Evolutionary conservation across 1,140 invertebrate genomes (phyloP).

Genomic region (Paracyclopina nana): DNA sequence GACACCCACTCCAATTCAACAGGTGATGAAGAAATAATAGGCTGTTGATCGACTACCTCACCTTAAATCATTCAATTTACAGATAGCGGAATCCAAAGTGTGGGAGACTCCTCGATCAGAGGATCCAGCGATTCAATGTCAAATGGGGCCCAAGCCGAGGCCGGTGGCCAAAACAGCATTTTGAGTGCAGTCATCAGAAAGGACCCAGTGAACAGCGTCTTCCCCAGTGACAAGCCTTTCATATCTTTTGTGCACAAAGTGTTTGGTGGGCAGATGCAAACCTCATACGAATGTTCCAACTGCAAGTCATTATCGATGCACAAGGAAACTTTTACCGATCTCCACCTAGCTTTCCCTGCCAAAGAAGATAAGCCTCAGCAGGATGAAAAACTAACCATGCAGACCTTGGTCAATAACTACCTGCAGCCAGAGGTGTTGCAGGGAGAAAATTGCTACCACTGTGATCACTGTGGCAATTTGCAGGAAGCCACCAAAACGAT

Average conservation of each 20-base stretch:
- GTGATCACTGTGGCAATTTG: constrained; percentile 46
- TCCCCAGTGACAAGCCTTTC: constrained; percentile 9
- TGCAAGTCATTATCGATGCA: constrained; percentile 46
- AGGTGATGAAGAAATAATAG: constrained; percentile 21
- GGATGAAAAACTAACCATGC: constrained; percentile 29
- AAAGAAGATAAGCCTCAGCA: constrained; percentile 18
- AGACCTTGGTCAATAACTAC: constrained; percentile 46
- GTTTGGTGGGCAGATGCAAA: constrained; percentile 49
- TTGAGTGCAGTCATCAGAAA: background rate
- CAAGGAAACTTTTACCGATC: constrained; percentile 51
- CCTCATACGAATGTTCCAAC: constrained; percentile 44
- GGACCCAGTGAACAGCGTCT: background rate
- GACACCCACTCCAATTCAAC: constrained; percentile 30
- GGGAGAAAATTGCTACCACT: constrained; percentile 62
- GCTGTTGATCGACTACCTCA: background rate
- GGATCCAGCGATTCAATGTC: constrained; percentile 12
- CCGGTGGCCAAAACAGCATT: too few relatives aligned
- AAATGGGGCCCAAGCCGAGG: background rate
- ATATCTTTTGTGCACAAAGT: constrained; percentile 38
- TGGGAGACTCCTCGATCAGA: constrained; percentile 2
- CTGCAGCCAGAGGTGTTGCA: constrained; percentile 47
- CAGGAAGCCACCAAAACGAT: constrained; percentile 53
- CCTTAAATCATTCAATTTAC: background rate
- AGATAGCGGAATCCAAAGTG: constrained; percentile 6
- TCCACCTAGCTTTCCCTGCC: constrained; percentile 57